phyloP scores from a whole-genome alignment of 2,113 vertebrate genomes.

The Thinocorus orbignyianus region DNA sequence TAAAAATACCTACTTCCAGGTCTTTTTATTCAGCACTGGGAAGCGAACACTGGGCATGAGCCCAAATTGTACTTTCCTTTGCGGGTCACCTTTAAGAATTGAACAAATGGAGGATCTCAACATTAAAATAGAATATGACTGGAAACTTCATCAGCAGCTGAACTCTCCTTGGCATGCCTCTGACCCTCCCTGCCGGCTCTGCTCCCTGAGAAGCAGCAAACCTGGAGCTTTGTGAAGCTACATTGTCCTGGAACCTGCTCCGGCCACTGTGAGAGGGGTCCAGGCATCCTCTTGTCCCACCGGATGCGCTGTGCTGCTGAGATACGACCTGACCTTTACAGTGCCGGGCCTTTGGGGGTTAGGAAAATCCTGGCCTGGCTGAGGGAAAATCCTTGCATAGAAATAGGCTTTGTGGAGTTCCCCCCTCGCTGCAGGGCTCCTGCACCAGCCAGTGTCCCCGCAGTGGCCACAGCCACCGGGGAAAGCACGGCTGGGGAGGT shows the following conservation, averaged over 20 bases:
- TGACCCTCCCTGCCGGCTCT: background rate
- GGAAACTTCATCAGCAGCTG: conserved; percentile 38
- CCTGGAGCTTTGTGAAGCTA: accelerated
- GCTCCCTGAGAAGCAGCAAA: background rate
- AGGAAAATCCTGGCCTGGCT: background rate
- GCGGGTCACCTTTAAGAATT: conserved; percentile 27
- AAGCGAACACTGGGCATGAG: conserved; percentile 15
- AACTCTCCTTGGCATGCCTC: background rate
- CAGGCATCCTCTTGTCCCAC: background rate
- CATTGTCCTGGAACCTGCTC: background rate
- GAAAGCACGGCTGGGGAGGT: accelerated
- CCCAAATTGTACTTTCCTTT: conserved; percentile 40
- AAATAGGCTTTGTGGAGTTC: background rate
- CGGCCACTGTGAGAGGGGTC: background rate
- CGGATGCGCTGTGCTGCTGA: background rate
- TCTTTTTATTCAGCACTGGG: background rate
- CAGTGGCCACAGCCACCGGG: accelerated
- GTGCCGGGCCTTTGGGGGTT: background rate
- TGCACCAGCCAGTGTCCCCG: accelerated
- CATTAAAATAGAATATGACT: conserved; percentile 32
- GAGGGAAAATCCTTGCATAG: background rate
- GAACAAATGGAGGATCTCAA: conserved; percentile 48
- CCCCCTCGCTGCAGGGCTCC: accelerated
- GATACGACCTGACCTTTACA: background rate
- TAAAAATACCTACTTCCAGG: conserved; percentile 14